Base-by-base conservation (phyloP, 2,888 invertebrate species). In the Beris chalybata region DNA sequence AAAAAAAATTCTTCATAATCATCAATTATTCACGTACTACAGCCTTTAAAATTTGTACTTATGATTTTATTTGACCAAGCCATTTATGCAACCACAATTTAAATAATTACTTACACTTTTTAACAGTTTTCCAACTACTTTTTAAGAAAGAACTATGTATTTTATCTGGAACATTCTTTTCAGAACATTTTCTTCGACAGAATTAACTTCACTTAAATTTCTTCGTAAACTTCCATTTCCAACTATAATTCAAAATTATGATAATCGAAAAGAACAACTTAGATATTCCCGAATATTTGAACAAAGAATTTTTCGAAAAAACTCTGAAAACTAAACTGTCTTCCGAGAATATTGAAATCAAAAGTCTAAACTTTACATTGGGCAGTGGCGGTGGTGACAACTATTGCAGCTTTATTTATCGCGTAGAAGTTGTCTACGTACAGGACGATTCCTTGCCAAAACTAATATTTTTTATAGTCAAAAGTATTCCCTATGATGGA, bases 341-440 rank as follows among this genome's bases (percentile, higher is more conserved):
- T 11, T 76, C 75, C 29, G 75, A 75, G 73, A 72, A 74, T 0
- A 74, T 79, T 43, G 75, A 76, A 59, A 75, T 79, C 32, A 76
- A 75, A 44, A 74, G 74, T 66, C 75, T 79, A 13, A 71, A 73
- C 38, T 76, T 79, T 54, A 72, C 74, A 44, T 75, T 76, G 43
- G 74, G 76, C 1, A 75, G 72, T 55, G 75, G 76, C 7, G 77
- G 76, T 3, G 79, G 79, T 12, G 79, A 79, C 64, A 79, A 79
- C 56, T 79, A 79, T 61, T 77, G 78, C 69, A 79, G 79, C 48
- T 76, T 76, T 50, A 79, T 79, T 64, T 78, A 79, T 70, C 74
- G 79, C 3, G 77, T 75, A 4, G 74, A 11, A 5, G 50, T 70
- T 22, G 45, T 38, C 9, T 70, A 65, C 72, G 70, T 38, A 74